These are phyloP conservation scores for Leptinotarsa lineolata DNA, from an alignment of 1,140 invertebrate genomes.

Conservation along the genomic window DNA sequence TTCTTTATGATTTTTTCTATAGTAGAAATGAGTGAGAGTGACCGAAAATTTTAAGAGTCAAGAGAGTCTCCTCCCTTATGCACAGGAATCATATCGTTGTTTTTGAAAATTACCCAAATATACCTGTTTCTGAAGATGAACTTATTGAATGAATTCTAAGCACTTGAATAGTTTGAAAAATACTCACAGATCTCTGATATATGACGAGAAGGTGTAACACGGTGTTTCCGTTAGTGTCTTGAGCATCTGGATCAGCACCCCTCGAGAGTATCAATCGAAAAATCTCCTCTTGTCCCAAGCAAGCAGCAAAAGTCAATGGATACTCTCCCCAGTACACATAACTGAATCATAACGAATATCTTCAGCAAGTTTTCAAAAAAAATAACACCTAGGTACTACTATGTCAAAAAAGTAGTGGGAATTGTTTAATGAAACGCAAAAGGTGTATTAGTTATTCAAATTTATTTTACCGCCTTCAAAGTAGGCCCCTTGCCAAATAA, in stretches of 20 bases:
- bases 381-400: background rate
- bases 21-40: too few relatives aligned
- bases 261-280: conserved; percentile 91
- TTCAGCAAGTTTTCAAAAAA: background rate
- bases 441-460: too few relatives aligned
- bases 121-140: too few relatives aligned
- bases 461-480: too few relatives aligned
- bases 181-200: conserved; percentile 84
- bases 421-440: too few relatives aligned
- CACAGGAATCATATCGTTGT: too few relatives aligned
- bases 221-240: conserved; percentile 98
- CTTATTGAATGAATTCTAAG: too few relatives aligned
- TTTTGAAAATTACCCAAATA: background rate
- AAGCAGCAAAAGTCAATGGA: conserved; percentile 93
- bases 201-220: conserved; percentile 96
- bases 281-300: conserved; percentile 95
- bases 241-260: conserved; percentile 91
- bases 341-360: conserved; percentile 56
- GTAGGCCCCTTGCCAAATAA: too few relatives aligned
- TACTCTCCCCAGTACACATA: conserved; percentile 99
- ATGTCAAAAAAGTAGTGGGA: too few relatives aligned
- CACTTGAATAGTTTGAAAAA: background rate
- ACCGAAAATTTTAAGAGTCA: too few relatives aligned
- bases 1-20: too few relatives aligned
- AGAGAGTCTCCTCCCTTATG: too few relatives aligned